These are phyloP conservation scores for Nannobrachium achirus DNA, from an alignment of 2,113 vertebrate species.

Conservation along the genomic window DNA sequence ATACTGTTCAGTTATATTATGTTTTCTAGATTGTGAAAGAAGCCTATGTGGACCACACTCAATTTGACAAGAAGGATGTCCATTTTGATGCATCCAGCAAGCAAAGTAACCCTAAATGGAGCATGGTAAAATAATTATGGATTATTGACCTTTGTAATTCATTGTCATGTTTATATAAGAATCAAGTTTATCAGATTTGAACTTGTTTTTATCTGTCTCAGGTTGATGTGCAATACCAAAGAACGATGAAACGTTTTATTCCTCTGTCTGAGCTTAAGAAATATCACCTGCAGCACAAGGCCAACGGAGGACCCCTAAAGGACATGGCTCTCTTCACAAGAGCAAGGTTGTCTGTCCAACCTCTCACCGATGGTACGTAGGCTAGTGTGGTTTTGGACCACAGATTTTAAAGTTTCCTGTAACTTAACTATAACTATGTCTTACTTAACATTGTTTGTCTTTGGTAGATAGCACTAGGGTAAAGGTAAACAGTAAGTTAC, in stretches of 20 bases:
- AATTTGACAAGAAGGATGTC: slow-evolving; percentile 90
- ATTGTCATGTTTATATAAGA: background rate
- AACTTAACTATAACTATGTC: background rate
- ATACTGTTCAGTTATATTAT: background rate
- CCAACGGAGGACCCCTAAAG: slow-evolving; percentile 83
- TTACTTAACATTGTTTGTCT: background rate
- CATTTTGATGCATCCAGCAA: slow-evolving; percentile 91
- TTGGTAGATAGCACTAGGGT: background rate
- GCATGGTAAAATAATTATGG: slow-evolving; percentile 81
- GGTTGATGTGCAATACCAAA: slow-evolving; percentile 93
- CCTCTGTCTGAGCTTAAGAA: slow-evolving; percentile 90
- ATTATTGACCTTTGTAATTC: background rate
- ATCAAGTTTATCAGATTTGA: background rate
- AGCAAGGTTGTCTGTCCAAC: slow-evolving; percentile 90
- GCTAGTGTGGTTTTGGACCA: too few species aligned
- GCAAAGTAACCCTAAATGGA: slow-evolving; percentile 93
- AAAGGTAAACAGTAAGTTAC: background rate
- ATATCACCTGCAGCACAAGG: slow-evolving; percentile 84
- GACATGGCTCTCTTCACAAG: slow-evolving; percentile 87
- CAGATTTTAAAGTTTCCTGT: background rate
- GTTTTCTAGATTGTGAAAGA: slow-evolving; percentile 90
- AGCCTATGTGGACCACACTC: slow-evolving; percentile 94
- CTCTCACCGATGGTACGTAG: slow-evolving; percentile 84
- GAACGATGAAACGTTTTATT: slow-evolving; percentile 90
- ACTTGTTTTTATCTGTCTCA: slow-evolving; percentile 44